A percentile compares a stretch with the other conserved stretches of the same genome.
Conservation (phyloP, 2,888 invertebrate genomes). For the Tortricodes alternella region DNA sequence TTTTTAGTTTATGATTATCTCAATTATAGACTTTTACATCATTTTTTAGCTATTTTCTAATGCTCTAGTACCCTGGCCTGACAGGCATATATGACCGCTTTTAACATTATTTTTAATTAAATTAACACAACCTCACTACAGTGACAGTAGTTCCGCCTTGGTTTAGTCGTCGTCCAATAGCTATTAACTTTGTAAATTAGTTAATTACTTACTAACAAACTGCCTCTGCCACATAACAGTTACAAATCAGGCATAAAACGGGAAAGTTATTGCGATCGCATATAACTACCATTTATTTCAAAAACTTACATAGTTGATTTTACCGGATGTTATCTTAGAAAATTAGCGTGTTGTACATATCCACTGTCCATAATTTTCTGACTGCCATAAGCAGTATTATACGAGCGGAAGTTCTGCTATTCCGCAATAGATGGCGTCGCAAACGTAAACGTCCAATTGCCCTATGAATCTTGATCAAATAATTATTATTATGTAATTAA, state of each 20-base stretch:
- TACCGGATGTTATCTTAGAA: constrained; percentile 25
- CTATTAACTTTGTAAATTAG: neutral
- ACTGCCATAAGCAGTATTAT: constrained; percentile 5
- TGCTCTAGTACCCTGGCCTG: no score
- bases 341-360: constrained; percentile 14
- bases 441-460: neutral
- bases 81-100: no score
- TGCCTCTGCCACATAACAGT: constrained; percentile 18
- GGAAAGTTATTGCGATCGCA: constrained; percentile 25
- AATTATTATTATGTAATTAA: neutral
- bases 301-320: constrained; percentile 5
- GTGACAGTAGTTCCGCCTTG: neutral
- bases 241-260: constrained; percentile 28
- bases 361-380: constrained; percentile 7
- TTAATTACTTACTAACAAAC: neutral
- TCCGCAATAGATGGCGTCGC: constrained; percentile 48
- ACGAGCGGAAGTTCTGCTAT: constrained; percentile 35
- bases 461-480: neutral
- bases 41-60: no score
- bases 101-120: no score
- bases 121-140: neutral
- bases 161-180: constrained; percentile 1
- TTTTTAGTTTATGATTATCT: no score
- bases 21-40: no score
- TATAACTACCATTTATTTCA: constrained; percentile 18